phyloP scores from a whole-genome alignment of 2,113 vertebrate genomes.

The Ondatra zibethicus region DNA sequence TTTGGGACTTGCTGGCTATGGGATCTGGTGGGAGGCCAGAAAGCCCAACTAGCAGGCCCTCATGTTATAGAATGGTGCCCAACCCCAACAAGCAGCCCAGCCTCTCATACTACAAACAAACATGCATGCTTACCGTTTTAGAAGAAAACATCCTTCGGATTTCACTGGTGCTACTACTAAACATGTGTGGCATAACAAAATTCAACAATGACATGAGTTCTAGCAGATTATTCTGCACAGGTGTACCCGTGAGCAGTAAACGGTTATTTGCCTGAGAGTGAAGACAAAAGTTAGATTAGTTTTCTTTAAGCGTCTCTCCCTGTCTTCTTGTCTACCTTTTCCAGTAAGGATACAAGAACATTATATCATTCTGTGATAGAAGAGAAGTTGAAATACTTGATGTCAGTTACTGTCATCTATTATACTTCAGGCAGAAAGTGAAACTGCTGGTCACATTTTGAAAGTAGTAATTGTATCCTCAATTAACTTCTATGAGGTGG shows the following conservation, averaged over 20 bases:
- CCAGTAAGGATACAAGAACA: neutral
- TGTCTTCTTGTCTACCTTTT: neutral
- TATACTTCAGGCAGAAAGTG: neutral
- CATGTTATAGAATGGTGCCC: too few relatives aligned
- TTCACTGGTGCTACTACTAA: constrained; percentile 95
- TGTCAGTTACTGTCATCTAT: neutral
- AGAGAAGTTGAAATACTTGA: neutral
- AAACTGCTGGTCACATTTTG: neutral
- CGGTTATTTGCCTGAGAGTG: constrained; percentile 92
- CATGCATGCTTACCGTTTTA: constrained; percentile 88
- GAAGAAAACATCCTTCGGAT: constrained; percentile 97
- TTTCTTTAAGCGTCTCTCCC: neutral
- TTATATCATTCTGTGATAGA: neutral
- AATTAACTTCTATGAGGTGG: neutral
- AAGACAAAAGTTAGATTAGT: constrained; percentile 25
- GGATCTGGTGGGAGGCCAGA: too few relatives aligned
- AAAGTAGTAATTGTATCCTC: neutral
- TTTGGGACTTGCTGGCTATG: too few relatives aligned
- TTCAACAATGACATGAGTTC: constrained; percentile 98
- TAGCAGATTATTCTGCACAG: constrained; percentile 96
- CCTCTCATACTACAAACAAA: too few relatives aligned
- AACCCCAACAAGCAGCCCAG: too few relatives aligned
- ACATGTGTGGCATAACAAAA: constrained; percentile 99
- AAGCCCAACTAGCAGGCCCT: too few relatives aligned
- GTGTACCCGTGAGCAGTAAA: constrained; percentile 96